Base-by-base conservation (phyloP, 1,140 invertebrate species). In the Xylocopa sonorina region DNA sequence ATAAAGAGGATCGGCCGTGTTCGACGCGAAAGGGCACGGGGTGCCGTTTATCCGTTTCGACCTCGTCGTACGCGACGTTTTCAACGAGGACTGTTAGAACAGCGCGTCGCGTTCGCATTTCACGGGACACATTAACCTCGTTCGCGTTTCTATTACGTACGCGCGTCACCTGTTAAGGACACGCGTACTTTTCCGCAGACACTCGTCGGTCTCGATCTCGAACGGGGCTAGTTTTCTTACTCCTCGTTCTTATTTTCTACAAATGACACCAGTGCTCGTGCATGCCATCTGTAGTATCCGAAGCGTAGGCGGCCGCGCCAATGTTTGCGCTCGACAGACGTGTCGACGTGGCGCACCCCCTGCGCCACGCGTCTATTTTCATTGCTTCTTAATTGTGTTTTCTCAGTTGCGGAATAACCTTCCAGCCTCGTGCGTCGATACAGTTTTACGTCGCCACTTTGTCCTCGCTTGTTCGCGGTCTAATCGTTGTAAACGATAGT, bases 351-450 rank as follows among this genome's bases (percentile, higher is more conserved):
- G 43, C 63, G 53, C 78, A 75, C 48, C 79, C 63, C 74, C 55
- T 51, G 64, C 68, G 46, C 76, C 81, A 78, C 80, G 66, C 72
- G 84, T 85, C 74, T 81, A 71, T 81, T 82, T 85, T 73, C 74
- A 71, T 66, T 78, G 57, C 41, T 41, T 68, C 57, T 74, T 71
- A 74, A 77, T 81, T 67, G 71, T 85, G 80, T 85, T 85, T 85
- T 81, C 66, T 74, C 82, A 85, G 80, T 85, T 78, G 75, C 34
- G 66, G 57, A 78, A 83, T 85, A 84, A 69, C 78, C 51, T 82
- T 67, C 38, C 51, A 18, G 24, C 48, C 16, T 67, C 34, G 41
- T 43, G 21, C 27, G 50, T 29, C 29, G 69, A 46, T 66, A 74
- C 46, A 68, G 43, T 78, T 66, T 69, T 67, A 51, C 64, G 46